A percentile compares a stretch with the other conserved stretches of the same genome.
Conservation (phyloP, 2,797 vertebrate species). For the Semaprochilodus insignis region DNA sequence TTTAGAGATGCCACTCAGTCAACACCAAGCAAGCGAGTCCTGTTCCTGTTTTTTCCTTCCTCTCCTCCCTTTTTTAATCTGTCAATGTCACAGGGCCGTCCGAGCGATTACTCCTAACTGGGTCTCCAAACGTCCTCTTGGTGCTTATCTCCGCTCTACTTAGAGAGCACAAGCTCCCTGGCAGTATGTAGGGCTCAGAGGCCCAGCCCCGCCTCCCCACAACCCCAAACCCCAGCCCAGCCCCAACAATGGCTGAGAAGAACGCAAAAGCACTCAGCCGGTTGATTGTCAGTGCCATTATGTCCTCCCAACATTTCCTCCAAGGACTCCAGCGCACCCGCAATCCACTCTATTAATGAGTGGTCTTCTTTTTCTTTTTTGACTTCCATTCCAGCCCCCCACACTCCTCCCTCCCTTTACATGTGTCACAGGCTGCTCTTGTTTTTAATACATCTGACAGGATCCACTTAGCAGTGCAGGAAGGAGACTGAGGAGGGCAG, state of each 20-base stretch:
- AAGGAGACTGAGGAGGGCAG: constrained; percentile 29
- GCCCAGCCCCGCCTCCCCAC: constrained; percentile 30
- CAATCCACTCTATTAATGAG: constrained; percentile 71
- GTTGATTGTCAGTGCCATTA: constrained; percentile 78
- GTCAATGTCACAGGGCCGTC: constrained; percentile 71
- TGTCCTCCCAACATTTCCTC: constrained; percentile 64
- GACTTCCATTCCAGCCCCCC: constrained; percentile 66
- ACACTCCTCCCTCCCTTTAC: constrained; percentile 44
- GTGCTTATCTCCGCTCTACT: constrained; percentile 71
- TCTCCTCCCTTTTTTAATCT: constrained; percentile 63
- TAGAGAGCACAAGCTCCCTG: constrained; percentile 61
- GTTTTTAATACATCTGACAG: constrained; percentile 77
- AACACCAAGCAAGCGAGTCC: constrained; percentile 51
- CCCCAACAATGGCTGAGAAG: constrained; percentile 44
- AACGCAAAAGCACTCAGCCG: constrained; percentile 68
- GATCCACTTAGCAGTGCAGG: constrained; percentile 68
- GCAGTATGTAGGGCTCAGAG: constrained; percentile 62
- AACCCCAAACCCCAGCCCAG: constrained; percentile 62
- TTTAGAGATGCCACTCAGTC: constrained; percentile 60
- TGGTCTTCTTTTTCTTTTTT: constrained; percentile 39
- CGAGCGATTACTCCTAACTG: constrained; percentile 70
- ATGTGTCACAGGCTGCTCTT: constrained; percentile 68
- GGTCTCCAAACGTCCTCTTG: constrained; percentile 55
- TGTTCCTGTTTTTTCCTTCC: constrained; percentile 31
- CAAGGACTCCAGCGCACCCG: constrained; percentile 58